These are phyloP conservation scores for Halichoerus grypus DNA, from an alignment of 2,113 vertebrate genomes.

Conservation along the genomic window DNA sequence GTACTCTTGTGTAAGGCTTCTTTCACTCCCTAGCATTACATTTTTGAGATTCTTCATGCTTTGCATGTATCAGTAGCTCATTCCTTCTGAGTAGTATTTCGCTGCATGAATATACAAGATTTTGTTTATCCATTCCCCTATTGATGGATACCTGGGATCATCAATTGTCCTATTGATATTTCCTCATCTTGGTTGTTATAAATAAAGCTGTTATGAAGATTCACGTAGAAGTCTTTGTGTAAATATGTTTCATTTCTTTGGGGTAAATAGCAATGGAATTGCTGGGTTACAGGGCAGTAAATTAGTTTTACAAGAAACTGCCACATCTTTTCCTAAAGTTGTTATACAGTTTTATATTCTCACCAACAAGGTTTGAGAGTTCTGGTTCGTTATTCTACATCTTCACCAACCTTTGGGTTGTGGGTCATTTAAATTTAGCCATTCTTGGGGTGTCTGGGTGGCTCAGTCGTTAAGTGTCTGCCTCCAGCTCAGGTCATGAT, in stretches of 20 bases:
- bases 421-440: neutral
- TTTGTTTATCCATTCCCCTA: neutral
- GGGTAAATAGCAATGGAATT: neutral
- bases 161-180: neutral
- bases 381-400: neutral
- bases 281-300: neutral
- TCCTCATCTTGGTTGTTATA: neutral
- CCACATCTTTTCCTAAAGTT: neutral
- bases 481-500: too few relatives aligned
- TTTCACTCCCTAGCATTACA: neutral
- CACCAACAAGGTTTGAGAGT: neutral
- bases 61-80: neutral
- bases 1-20: neutral
- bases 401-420: neutral
- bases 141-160: neutral
- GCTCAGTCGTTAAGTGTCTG: too few relatives aligned
- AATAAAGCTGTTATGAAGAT: neutral
- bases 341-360: neutral
- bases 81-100: neutral
- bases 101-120: neutral
- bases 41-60: slow-evolving; percentile 25
- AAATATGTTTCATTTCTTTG: slow-evolving; percentile 2
- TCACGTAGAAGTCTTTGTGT: neutral
- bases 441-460: neutral
- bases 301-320: neutral